These are phyloP conservation scores for Tursiops truncatus DNA, from an alignment of 2,113 vertebrate genomes.

Conservation along the genomic window DNA sequence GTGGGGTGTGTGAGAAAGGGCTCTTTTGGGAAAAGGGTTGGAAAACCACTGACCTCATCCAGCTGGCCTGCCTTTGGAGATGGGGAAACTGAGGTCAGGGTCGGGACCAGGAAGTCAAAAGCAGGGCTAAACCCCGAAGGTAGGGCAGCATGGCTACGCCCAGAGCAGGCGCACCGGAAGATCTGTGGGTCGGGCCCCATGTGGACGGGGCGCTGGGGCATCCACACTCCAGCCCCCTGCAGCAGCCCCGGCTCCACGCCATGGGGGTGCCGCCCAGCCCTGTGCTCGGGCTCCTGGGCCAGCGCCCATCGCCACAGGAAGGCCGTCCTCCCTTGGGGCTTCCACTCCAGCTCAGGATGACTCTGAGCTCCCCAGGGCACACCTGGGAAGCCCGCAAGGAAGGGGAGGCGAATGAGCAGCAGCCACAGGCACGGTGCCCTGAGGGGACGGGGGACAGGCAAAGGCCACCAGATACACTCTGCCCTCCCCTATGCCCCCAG, in stretches of 20 bases:
- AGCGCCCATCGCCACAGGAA: background rate
- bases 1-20: background rate
- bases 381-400: background rate
- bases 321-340: background rate
- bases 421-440: background rate
- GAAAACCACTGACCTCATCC: constrained; percentile 65
- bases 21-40: constrained; percentile 56
- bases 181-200: background rate
- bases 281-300: background rate
- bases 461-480: background rate
- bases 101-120: background rate
- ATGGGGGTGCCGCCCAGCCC: too few species aligned
- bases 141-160: background rate
- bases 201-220: background rate
- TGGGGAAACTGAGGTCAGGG: constrained; percentile 50
- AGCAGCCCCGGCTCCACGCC: background rate
- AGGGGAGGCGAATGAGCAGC: background rate
- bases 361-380: background rate
- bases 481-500: background rate
- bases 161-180: background rate
- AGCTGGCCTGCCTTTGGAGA: constrained; percentile 19
- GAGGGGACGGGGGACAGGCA: background rate
- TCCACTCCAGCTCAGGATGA: background rate
- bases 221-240: background rate
- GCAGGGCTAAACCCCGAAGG: background rate